Conservation (phyloP, 1,140 invertebrate genomes). For the Camponotus vicinus region DNA sequence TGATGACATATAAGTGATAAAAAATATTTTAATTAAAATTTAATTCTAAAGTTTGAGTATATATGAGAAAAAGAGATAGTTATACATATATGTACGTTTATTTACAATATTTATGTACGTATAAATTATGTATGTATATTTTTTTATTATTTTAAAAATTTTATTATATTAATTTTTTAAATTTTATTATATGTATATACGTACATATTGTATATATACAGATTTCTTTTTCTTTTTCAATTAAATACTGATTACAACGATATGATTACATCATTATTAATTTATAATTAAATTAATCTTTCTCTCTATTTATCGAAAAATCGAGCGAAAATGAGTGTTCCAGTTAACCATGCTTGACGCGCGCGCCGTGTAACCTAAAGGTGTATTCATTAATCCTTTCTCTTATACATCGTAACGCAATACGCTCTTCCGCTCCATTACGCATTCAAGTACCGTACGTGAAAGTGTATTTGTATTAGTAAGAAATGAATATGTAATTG, state of each 20-base stretch:
- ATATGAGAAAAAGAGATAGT: too few species aligned
- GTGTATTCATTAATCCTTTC: conserved; percentile 52
- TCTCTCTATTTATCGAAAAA: conserved; percentile 19
- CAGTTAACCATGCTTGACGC: conserved; percentile 13
- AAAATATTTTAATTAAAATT: not conserved
- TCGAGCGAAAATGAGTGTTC: conserved; percentile 6
- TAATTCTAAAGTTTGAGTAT: not conserved
- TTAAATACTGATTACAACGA: not conserved
- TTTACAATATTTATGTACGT: not conserved
- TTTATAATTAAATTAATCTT: conserved; percentile 33
- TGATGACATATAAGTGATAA: not conserved
- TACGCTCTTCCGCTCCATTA: not conserved
- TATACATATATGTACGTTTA: not conserved
- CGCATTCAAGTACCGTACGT: not conserved
- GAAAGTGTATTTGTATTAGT: conserved; percentile 17
- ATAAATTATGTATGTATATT: not conserved
- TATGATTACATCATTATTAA: conserved; percentile 22
- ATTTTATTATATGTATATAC: too few species aligned
- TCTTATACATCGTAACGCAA: conserved; percentile 35
- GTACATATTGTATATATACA: not conserved
- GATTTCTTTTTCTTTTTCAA: not conserved
- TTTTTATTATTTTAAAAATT: not conserved
- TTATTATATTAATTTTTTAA: not conserved
- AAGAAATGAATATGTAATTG: not conserved
- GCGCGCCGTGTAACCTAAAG: conserved; percentile 13